Percentiles rank a stretch among this genome's conserved stretches.
Evolutionary conservation across 2,888 invertebrate species (phyloP).

Genomic region (Polyommatus iphigenia): DNA sequence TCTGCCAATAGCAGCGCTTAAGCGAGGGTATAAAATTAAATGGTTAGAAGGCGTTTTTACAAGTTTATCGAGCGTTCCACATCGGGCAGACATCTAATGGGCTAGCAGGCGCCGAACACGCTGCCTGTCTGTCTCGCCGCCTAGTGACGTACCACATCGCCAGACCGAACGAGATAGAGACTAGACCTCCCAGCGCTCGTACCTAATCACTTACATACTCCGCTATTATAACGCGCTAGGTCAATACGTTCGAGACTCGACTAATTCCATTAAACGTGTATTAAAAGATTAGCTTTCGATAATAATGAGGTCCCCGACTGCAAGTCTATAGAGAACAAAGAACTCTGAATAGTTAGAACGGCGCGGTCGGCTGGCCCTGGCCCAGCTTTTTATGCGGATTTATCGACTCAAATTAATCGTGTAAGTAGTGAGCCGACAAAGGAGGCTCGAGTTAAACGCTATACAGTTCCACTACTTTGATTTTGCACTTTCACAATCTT

Average conservation of each 20-base stretch:
- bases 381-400: slow-evolving; percentile 76
- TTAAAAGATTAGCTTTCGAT: slow-evolving; percentile 56
- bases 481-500: slow-evolving; percentile 32
- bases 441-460: slow-evolving; percentile 75
- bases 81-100: slow-evolving; percentile 76
- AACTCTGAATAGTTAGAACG: slow-evolving; percentile 68
- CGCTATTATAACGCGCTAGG: slow-evolving; percentile 48
- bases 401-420: slow-evolving; percentile 80
- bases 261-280: slow-evolving; percentile 44
- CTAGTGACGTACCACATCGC: slow-evolving; percentile 54
- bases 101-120: slow-evolving; percentile 73
- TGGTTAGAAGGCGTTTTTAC: slow-evolving; percentile 78
- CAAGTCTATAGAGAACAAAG: slow-evolving; percentile 61
- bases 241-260: slow-evolving; percentile 45
- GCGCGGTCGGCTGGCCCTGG: slow-evolving; percentile 69
- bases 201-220: slow-evolving; percentile 45
- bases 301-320: slow-evolving; percentile 44
- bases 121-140: slow-evolving; percentile 72
- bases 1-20: slow-evolving; percentile 77
- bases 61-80: slow-evolving; percentile 80
- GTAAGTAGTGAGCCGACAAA: slow-evolving; percentile 70
- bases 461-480: slow-evolving; percentile 67
- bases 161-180: slow-evolving; percentile 48
- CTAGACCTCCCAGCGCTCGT: slow-evolving; percentile 56
- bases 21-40: slow-evolving; percentile 78